Base-by-base conservation (phyloP, 2,888 invertebrate genomes). In the Lasiommata megera region DNA sequence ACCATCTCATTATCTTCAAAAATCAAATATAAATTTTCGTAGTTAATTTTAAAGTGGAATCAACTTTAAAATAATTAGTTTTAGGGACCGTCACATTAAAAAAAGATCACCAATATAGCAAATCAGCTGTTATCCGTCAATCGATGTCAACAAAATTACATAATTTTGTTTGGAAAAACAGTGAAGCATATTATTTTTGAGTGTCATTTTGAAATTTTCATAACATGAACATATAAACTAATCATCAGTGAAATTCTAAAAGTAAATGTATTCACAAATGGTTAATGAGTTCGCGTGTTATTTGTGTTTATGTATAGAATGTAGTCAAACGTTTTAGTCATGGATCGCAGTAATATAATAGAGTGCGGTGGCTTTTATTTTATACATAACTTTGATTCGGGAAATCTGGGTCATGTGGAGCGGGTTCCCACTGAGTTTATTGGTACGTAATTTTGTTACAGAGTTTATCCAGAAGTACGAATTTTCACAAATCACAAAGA, bases 361-460 rank as follows among this genome's bases (percentile, higher is more conserved):
- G 92, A 92, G 74, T 93, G 94, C 79, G 95, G 93, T 71, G 95
- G 94, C 70, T 95, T 97, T 85, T 92, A 93, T 70, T 97, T 98
- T 88, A 94, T 94, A 70, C 95, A 96, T 70, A 95, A 96, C 81
- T 97, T 97, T 91, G 97, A 97, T 84, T 97, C 97, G 41, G 97
- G 96, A 59, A 98, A 98, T 89, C 92, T 97, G 70, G 94, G 95
- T 54, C 93, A 92, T 85, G 97, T 97, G 53, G 96, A 97, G 80
- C 92, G 93, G 73, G 94, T 95, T 57, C 90, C 93, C 44, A 90
- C 88, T 76, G 91, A 91, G 76, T 88, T 92, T 67, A 92, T 92
- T 68, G 91, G 93, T 93, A 80, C 41, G 54, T 54, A 12, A 43
- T 61, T 61, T 56, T 16, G 12, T 40, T 16, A 18, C 17, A 44